Base-by-base conservation (phyloP, 2,113 vertebrate species). In the Chascanopsetta lugubris region DNA sequence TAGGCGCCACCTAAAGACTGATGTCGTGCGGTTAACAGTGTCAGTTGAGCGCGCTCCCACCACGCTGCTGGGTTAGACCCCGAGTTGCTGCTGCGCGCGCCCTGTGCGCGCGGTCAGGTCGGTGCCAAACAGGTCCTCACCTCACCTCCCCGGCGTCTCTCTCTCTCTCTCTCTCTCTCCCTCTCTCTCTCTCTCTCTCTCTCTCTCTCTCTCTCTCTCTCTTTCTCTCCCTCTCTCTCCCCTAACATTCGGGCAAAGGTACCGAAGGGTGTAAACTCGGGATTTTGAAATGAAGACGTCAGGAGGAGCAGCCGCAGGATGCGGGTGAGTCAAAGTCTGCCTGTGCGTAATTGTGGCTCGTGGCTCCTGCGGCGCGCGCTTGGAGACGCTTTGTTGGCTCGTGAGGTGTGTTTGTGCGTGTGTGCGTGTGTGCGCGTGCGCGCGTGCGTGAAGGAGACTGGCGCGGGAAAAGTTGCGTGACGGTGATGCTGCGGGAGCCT, bases 21-120 rank as follows among this genome's bases (percentile, higher is more conserved):
- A 59, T 72, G 87, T 84, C 85, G 67, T 55, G 86, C 55, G 75
- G 73, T 83, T 40, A 55, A 69, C 62, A 0, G 68, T 83, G 79
- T 83, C 79, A 77, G 75, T 64, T 51, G 22, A 67, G 68, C 38
- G 53, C 71, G 77, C 73, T 62, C 70, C 26, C 70, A 8, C 55
- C 22, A 22, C 75, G 42, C 42, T 13, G 53, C 72, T 26, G 67
- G 67, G 53, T 80, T 55, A 79, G 70, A 77, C 75, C 83, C 64
- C 27, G 65, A 62, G 74, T 48, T 63, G 61, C 74, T 36, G 67
- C 40, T 3, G 51, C 61, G 77, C 85, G 40, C 71, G 60, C 62
- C 22, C 40, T 64, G 6, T 66, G 61, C 56, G 82, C 76, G 77
- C 70, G 46, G 51, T 46, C 71, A 56, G 86, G 69, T 83, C 76